Percentiles rank a stretch among this genome's conserved stretches.
phyloP scores from a whole-genome alignment of 2,797 vertebrate species.

The Limnodromus scolopaceus region DNA sequence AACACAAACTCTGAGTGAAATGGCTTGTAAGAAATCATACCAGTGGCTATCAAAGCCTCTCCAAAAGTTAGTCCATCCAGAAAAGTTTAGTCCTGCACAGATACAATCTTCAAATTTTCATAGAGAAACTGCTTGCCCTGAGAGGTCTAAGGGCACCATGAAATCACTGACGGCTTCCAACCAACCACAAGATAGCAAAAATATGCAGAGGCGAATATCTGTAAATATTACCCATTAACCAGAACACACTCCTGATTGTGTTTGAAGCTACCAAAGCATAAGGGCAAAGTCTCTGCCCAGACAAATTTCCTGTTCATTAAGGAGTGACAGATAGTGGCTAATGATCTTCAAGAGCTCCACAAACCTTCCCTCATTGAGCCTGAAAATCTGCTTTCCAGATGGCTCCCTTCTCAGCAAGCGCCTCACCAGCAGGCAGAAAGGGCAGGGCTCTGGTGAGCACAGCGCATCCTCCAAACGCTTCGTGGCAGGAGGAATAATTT shows the following conservation, averaged over 20 bases:
- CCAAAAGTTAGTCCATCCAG: not conserved
- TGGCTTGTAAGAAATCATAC: not conserved
- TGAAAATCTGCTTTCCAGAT: not conserved
- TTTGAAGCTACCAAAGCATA: not conserved
- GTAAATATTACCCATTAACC: slow-evolving; percentile 34
- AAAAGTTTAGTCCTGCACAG: not conserved
- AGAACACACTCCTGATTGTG: not conserved
- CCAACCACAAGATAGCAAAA: not conserved
- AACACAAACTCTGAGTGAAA: not conserved
- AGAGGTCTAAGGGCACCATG: not conserved
- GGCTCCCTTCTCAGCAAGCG: not conserved
- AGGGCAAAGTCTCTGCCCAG: slow-evolving; percentile 2
- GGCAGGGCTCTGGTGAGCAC: not conserved
- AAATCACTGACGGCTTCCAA: not conserved
- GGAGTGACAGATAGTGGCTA: not conserved
- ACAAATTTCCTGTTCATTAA: not conserved
- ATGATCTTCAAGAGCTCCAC: not conserved
- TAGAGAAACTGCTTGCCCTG: not conserved
- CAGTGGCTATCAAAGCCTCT: not conserved
- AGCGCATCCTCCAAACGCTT: not conserved
- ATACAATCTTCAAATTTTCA: not conserved
- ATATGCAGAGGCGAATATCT: not conserved
- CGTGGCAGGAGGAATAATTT: not conserved
- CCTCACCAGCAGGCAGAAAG: not conserved
- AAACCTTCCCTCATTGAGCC: not conserved